Evolutionary conservation across 1,140 invertebrate species (phyloP).

Genomic region (Pseudomyrmex concolor): DNA sequence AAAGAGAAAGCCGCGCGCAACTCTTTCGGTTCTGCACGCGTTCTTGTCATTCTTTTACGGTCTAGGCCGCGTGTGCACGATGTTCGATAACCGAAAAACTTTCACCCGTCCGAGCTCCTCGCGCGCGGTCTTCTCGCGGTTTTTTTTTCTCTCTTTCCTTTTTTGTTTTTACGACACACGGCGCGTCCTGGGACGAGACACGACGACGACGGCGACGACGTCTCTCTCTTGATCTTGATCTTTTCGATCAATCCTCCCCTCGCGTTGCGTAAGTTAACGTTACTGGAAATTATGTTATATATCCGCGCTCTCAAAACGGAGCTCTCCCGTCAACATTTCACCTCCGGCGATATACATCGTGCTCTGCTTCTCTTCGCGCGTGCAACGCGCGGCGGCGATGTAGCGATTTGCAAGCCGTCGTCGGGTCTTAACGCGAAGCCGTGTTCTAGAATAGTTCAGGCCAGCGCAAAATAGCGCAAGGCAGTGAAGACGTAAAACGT

Average conservation of each 20-base stretch:
- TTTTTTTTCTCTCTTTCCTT: neutral
- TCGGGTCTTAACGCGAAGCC: slow-evolving; percentile 1
- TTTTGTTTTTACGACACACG: neutral
- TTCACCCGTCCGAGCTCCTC: slow-evolving; percentile 71
- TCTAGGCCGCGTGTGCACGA: slow-evolving; percentile 75
- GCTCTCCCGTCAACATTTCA: neutral
- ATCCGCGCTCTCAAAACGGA: neutral
- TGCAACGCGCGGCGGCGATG: neutral
- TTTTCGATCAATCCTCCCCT: slow-evolving; percentile 33
- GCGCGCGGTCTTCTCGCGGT: slow-evolving; percentile 31
- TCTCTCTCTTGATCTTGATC: slow-evolving; percentile 64
- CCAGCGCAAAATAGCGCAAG: slow-evolving; percentile 4
- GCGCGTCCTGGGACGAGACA: too few relatives aligned
- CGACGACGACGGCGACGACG: too few relatives aligned
- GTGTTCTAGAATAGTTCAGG: slow-evolving; percentile 26
- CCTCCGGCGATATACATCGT: neutral
- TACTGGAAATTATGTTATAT: slow-evolving; percentile 54
- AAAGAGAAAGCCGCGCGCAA: slow-evolving; percentile 68
- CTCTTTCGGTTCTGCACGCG: slow-evolving; percentile 23
- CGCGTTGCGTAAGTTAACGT: slow-evolving; percentile 41
- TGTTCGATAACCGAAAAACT: slow-evolving; percentile 78
- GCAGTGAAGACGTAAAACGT: neutral
- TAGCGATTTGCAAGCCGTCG: neutral
- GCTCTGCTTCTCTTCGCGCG: neutral
- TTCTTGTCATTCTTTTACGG: slow-evolving; percentile 72